Base-by-base conservation (phyloP, 2,113 vertebrate genomes). In the Saccopteryx bilineata region DNA sequence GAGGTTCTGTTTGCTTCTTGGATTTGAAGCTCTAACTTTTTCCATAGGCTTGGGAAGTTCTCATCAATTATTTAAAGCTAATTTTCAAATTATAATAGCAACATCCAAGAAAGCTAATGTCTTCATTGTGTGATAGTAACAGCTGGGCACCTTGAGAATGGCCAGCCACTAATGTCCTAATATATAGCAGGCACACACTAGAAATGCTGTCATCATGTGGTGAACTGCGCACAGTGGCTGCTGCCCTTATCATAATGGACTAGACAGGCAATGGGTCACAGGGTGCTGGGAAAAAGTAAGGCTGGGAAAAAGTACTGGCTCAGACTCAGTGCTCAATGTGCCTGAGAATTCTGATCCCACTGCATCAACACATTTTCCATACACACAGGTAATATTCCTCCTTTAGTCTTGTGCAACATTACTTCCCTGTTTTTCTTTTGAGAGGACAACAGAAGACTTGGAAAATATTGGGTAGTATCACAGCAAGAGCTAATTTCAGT, bases 121-220 rank as follows among this genome's bases (percentile, higher is more conserved):
- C 97, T 97, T 95, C 93, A 96, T 89, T 68, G 80, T 89, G 89
- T 33, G 95, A 97, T 9, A 96, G 97, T 95, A 95, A 96, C 7
- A 83, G 50, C 84, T 24, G 66, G 0, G 19, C 48, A 93, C 94
- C 78, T 97, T 86, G 96, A 96, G 19, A 96, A 76, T 23, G 68
- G 79, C 39, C 0, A 33, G 65, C 1, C 96, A 95, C 65, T 94
- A 63, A 97, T 61, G 65, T 88, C 48, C 66, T 69, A 92, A 88
- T 96, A 91, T 98, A 86, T 54, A 95, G 88, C 66, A 93, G 74
- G 89, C 74, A 66, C 54, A 78, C 94, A 72, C 54, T 46, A 54
- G n/a, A 69, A 94, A 85, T 74, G 89, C 26, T 84, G 95, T 96
- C 92, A 33, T 24, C 76, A 52, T 18, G 68, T 39, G 80, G 74